These are phyloP conservation scores for Cataglyphis cursor DNA, from an alignment of 2,888 invertebrate species.

Conservation along the genomic window DNA sequence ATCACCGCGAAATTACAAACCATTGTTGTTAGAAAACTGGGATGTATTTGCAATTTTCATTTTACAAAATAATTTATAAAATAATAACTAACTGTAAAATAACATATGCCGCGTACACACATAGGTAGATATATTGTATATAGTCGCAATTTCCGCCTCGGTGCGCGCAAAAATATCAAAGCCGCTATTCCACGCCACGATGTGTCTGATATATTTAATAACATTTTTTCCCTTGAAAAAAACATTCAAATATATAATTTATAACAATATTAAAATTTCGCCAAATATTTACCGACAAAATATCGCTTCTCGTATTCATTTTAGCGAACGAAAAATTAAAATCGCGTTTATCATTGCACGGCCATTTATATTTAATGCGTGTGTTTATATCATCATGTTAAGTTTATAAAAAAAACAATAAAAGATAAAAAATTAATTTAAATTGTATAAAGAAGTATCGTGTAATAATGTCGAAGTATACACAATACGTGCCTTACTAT, in stretches of 20 bases:
- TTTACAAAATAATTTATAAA: constrained; percentile 14
- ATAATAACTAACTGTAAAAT: constrained; percentile 28
- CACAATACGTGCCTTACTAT: not conserved
- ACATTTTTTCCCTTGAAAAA: not conserved
- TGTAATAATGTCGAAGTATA: not conserved
- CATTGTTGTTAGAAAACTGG: constrained; percentile 42
- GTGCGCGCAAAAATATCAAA: not conserved
- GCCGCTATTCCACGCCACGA: not conserved
- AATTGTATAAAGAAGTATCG: not conserved
- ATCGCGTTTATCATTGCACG: not conserved
- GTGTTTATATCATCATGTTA: not conserved
- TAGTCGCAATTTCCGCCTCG: constrained; percentile 15
- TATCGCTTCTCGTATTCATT: not conserved
- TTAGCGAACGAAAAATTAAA: not conserved
- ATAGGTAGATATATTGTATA: not conserved
- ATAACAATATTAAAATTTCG: constrained; percentile 14
- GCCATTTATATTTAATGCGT: not conserved
- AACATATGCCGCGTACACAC: not conserved
- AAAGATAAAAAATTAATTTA: not conserved
- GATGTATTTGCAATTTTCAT: constrained; percentile 4
- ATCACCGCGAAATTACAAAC: constrained; percentile 25
- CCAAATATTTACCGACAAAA: not conserved
- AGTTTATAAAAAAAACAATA: constrained; percentile 10
- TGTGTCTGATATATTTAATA: not conserved
- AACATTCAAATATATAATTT: not conserved